Evolutionary conservation across 2,888 invertebrate species (phyloP).

Genomic region (Atrina japonica): DNA sequence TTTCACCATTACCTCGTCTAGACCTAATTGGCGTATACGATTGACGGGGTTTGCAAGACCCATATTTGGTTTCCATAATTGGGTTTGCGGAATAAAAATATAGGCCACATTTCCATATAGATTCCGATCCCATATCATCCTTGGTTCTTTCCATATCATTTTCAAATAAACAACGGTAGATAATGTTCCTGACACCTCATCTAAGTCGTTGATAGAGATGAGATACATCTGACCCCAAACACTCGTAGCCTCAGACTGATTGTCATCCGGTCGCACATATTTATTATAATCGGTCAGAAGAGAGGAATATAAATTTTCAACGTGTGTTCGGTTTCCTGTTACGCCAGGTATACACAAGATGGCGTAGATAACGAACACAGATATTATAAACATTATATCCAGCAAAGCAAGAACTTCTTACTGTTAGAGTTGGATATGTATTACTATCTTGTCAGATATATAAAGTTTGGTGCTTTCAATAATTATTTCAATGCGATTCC

Average conservation of each 20-base stretch:
- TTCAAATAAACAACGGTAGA: slow-evolving; percentile 1
- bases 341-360: no score
- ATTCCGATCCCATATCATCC: neutral
- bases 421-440: no score
- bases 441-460: no score
- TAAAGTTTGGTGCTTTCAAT: no score
- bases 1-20: neutral
- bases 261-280: neutral
- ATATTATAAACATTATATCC: no score
- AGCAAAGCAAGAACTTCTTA: no score
- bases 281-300: slow-evolving; percentile 1
- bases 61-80: slow-evolving; percentile 15
- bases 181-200: slow-evolving; percentile 22
- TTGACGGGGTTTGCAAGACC: slow-evolving; percentile 8
- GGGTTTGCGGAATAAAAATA: neutral
- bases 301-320: neutral
- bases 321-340: neutral
- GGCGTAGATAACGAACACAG: no score
- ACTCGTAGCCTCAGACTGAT: no score
- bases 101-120: neutral
- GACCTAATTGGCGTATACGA: slow-evolving; percentile 1
- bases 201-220: slow-evolving; percentile 5
- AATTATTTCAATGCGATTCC: no score
- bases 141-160: slow-evolving; percentile 11
- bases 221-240: neutral